Base-by-base conservation (phyloP, 1,140 invertebrate species). In the Plodia interpunctella region DNA sequence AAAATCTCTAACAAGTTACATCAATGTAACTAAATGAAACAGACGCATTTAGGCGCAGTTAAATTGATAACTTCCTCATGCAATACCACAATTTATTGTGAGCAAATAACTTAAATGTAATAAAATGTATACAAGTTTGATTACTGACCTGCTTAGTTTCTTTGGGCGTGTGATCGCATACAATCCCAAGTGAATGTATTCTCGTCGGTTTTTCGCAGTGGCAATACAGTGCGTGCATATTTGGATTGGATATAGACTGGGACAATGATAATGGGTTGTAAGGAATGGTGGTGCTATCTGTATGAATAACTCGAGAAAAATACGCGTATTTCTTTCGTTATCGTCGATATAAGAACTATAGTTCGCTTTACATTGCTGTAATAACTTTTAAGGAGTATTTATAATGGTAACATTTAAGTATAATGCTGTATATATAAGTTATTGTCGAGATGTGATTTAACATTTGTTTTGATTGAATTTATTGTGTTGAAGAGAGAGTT, bases 201-300 rank as follows among this genome's bases (percentile, higher is more conserved):
- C 38, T 44, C 38, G 38, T 44, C 38, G 15, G 38, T 15, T 44
- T 32, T 44, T 44, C 38, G 3, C 38, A 44, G 38, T 44, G 38
- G 38, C 38, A 44, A 44, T 44, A 15, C 13, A 44, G n/a, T 44
- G 38, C 21, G 1, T 15, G 30, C 30, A 32, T 15, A 15, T 44
- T n/a, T 15, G 38, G 38, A 44, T 44, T 44, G 38, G 15, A 15
- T 44, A n/a, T 44, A 17, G 38, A 15, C 38, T 44, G 13, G 38
- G n/a, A 44, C 38, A 44, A 15, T 44, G 38, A 44, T 3, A 44
- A 44, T 44, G 38, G 38, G 71, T 78, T 77, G 78, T 82, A 66
- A 71, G 68, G 72, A 76, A 73, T 68, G 78, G 79, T 82, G 83
- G 83, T 84, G 81, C 83, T 86, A 86, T 83, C 69, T 71, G 70